These are phyloP conservation scores for Cephus sareptanus DNA, from an alignment of 2,888 invertebrate species.

Conservation along the genomic window DNA sequence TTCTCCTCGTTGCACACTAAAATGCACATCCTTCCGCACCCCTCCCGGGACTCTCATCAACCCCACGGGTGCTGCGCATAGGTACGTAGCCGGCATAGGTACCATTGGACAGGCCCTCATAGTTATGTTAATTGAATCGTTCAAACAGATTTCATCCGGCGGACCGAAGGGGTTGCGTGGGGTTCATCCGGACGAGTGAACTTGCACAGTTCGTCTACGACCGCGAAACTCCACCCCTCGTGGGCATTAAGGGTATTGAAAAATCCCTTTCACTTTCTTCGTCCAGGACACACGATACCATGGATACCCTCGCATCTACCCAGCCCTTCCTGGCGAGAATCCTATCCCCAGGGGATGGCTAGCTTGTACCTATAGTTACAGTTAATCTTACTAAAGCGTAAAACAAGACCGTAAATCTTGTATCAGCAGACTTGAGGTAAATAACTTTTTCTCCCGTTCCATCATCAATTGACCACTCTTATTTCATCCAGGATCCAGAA, in stretches of 20 bases:
- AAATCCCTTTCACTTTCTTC: neutral
- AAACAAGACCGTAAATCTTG: neutral
- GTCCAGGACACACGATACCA: neutral
- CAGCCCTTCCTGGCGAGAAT: neutral
- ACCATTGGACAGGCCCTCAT: neutral
- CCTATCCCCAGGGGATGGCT: neutral
- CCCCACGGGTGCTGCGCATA: neutral
- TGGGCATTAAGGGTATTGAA: neutral
- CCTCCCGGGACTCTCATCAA: neutral
- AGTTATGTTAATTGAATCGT: slow-evolving; percentile 45
- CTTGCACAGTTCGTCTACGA: neutral
- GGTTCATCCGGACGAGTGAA: neutral
- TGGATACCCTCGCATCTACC: neutral
- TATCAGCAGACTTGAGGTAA: neutral
- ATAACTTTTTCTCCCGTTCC: neutral
- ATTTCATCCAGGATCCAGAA: neutral
- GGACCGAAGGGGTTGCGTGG: slow-evolving; percentile 6
- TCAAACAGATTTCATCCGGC: slow-evolving; percentile 13
- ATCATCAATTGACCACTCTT: neutral
- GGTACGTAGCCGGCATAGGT: neutral
- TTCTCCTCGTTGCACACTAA: slow-evolving; percentile 39
- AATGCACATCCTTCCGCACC: slow-evolving; percentile 27
- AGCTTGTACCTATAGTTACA: neutral
- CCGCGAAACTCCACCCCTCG: slow-evolving; percentile 5
- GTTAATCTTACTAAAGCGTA: neutral